phyloP scores from a whole-genome alignment of 1,140 invertebrate genomes.

The Bombus difficillimus region DNA sequence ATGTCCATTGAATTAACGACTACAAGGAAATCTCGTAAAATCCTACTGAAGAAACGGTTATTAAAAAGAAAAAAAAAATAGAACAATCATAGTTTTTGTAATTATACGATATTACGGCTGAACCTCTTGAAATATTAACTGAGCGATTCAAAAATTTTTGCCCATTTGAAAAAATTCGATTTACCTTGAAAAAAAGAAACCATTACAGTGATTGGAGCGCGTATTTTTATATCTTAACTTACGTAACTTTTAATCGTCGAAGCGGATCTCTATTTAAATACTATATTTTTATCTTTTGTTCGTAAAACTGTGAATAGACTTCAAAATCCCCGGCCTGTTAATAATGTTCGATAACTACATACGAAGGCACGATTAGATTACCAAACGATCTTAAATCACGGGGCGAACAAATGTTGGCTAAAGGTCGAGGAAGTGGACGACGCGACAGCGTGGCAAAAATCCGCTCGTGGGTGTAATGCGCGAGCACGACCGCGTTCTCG shows the following conservation, averaged over 20 bases:
- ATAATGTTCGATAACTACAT: background rate
- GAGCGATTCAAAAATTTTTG: background rate
- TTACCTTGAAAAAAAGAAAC: too few species aligned
- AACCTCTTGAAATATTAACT: background rate
- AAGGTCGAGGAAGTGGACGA: constrained; percentile 22
- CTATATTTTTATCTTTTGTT: too few species aligned
- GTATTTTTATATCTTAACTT: too few species aligned
- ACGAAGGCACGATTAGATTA: background rate
- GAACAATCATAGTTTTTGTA: background rate
- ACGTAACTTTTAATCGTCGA: too few species aligned
- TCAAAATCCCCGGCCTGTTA: background rate
- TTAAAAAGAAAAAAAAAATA: background rate
- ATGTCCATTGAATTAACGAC: constrained; percentile 8
- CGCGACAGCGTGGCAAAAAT: background rate
- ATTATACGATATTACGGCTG: background rate
- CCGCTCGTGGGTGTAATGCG: constrained; percentile 68
- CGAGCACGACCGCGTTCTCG: constrained; percentile 57
- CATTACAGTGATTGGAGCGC: too few species aligned
- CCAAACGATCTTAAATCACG: constrained; percentile 13
- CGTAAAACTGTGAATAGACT: too few species aligned
- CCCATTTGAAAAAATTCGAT: background rate
- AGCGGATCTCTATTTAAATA: too few species aligned
- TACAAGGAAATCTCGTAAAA: constrained; percentile 14
- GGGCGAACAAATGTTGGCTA: background rate
- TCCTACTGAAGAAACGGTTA: background rate